phyloP scores from a whole-genome alignment of 2,888 invertebrate genomes.

The Drosophila paracracens region DNA sequence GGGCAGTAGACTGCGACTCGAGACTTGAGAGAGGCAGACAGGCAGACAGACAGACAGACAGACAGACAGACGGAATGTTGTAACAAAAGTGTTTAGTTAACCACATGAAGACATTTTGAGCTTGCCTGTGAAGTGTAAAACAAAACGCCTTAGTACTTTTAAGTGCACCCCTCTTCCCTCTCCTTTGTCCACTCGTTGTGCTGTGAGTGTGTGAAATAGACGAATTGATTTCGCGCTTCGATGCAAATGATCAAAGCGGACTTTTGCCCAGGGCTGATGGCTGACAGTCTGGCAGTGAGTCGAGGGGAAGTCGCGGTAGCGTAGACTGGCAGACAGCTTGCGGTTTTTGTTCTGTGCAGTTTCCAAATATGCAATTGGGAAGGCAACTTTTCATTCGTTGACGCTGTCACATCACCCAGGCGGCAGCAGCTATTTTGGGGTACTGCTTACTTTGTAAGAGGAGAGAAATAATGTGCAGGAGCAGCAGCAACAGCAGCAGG shows the following conservation, averaged over 20 bases:
- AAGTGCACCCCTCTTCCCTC: background rate
- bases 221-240: conserved; percentile 77
- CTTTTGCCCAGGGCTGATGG: conserved; percentile 33
- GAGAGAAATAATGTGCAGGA: conserved; percentile 13
- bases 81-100: conserved; percentile 63
- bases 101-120: conserved; percentile 52
- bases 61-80: conserved; percentile 30
- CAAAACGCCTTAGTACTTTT: conserved; percentile 65
- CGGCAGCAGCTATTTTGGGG: conserved; percentile 45
- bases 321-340: conserved; percentile 40
- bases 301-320: background rate
- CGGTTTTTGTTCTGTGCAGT: conserved; percentile 44
- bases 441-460: conserved; percentile 41
- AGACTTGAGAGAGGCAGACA: conserved; percentile 26
- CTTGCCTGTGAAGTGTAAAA: conserved; percentile 66
- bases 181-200: background rate
- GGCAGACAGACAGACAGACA: conserved; percentile 12
- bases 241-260: conserved; percentile 78
- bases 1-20: conserved; percentile 50
- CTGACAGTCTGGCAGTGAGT: conserved; percentile 25
- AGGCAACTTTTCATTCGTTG: conserved; percentile 30
- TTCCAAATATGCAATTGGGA: conserved; percentile 48
- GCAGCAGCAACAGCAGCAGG: background rate
- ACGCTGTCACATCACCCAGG: conserved; percentile 23
- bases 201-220: conserved; percentile 65